These are phyloP conservation scores for Chironomus striatipennis DNA, from an alignment of 1,140 invertebrate genomes.

Conservation along the genomic window DNA sequence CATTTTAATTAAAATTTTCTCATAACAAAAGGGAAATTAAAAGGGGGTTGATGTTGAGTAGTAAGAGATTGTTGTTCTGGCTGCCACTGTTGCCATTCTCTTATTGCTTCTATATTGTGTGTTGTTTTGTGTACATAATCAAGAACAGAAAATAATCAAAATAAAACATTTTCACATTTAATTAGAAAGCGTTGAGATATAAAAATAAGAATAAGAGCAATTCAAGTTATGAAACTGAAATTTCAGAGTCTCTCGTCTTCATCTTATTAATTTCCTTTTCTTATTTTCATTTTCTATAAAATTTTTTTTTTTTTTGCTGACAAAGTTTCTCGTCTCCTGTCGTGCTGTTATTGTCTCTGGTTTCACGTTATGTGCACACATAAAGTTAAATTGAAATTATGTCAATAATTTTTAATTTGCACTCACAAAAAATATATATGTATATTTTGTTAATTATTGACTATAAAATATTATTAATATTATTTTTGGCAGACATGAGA, in stretches of 20 bases:
- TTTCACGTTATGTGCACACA: too few relatives aligned
- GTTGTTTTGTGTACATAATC: neutral
- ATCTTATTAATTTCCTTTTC: neutral
- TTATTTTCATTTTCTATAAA: neutral
- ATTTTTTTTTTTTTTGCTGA: neutral
- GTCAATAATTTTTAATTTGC: too few relatives aligned
- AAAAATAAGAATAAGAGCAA: neutral
- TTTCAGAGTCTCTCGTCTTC: neutral
- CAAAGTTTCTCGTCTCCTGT: too few relatives aligned
- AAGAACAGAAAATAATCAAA: neutral
- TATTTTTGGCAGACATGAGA: too few relatives aligned
- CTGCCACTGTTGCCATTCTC: too few relatives aligned
- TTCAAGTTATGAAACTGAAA: too few relatives aligned
- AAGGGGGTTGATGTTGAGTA: neutral
- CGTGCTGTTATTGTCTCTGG: too few relatives aligned
- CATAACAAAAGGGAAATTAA: constrained; percentile 14
- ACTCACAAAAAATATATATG: too few relatives aligned
- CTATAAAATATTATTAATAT: too few relatives aligned
- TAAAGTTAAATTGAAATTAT: too few relatives aligned
- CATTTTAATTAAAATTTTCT: constrained; percentile 15
- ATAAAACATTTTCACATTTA: constrained; percentile 4
- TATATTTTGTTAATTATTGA: too few relatives aligned
- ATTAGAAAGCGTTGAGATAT: neutral
- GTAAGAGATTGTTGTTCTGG: neutral
- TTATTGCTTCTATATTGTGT: neutral